A percentile compares a stretch with the other conserved stretches of the same genome.
Evolutionary conservation across 2,888 invertebrate species (phyloP).

Genomic region (Diogma glabrata): DNA sequence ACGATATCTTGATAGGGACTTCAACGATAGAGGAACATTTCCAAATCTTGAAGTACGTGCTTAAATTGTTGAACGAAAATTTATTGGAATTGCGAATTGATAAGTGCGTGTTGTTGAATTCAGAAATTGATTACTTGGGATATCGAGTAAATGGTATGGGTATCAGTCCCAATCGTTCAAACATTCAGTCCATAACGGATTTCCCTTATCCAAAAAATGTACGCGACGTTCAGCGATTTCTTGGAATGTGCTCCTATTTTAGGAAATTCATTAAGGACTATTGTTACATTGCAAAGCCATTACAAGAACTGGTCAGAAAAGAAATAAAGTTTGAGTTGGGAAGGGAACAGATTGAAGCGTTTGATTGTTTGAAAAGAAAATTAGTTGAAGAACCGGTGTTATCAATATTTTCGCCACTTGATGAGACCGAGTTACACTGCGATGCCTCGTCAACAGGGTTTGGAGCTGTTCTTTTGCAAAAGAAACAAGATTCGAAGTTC

Average conservation of each 20-base stretch:
- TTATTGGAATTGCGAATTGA: constrained; percentile 10
- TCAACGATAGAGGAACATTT: constrained; percentile 18
- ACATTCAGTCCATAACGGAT: constrained; percentile 6
- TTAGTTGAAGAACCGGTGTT: constrained; percentile 19
- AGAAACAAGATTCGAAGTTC: constrained; percentile 16
- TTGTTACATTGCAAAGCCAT: constrained; percentile 21
- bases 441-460: constrained; percentile 22
- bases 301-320: constrained; percentile 15
- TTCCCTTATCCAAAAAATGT: constrained; percentile 3
- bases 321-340: constrained; percentile 16
- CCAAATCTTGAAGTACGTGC: constrained; percentile 14
- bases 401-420: constrained; percentile 21
- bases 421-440: constrained; percentile 22
- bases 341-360: constrained; percentile 14
- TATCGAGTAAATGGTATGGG: constrained; percentile 8
- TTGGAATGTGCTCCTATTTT: constrained; percentile 12
- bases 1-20: constrained; percentile 21
- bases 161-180: constrained; percentile 11
- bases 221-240: constrained; percentile 12
- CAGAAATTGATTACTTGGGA: constrained; percentile 13
- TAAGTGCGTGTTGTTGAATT: constrained; percentile 15
- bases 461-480: constrained; percentile 22
- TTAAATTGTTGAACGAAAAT: constrained; percentile 11
- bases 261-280: constrained; percentile 10
- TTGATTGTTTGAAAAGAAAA: constrained; percentile 16